A percentile compares a stretch with the other conserved stretches of the same genome.
Evolutionary conservation across 1,140 invertebrate species (phyloP).

Genomic region (Drosophila orena): DNA sequence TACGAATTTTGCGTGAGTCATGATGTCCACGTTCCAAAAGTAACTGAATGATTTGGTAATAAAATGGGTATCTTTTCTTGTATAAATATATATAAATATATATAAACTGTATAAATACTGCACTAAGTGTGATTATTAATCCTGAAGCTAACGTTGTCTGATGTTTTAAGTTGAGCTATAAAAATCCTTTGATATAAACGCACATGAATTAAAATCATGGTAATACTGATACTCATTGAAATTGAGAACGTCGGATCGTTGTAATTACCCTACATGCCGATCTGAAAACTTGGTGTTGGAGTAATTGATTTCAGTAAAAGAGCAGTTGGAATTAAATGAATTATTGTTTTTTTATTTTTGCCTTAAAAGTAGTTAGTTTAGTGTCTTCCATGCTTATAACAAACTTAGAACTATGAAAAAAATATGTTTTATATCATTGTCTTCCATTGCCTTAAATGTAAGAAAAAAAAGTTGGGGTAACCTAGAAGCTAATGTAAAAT

Average conservation of each 20-base stretch:
- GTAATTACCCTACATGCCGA: not conserved
- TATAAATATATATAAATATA: no score
- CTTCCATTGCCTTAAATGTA: constrained; percentile 71
- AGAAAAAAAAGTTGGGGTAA: constrained; percentile 52
- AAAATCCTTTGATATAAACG: no score
- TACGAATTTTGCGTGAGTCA: constrained; percentile 27
- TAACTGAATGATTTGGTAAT: not conserved
- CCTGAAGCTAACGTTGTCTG: no score
- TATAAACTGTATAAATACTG: no score
- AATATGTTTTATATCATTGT: constrained; percentile 82
- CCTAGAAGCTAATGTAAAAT: constrained; percentile 27
- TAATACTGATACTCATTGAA: no score
- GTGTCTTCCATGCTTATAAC: constrained; percentile 84
- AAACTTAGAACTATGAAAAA: constrained; percentile 67
- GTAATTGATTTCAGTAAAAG: constrained; percentile 19
- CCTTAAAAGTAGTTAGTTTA: constrained; percentile 67
- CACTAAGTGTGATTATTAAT: no score
- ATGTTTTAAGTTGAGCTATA: no score
- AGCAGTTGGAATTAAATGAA: no score
- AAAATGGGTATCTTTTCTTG: not conserved
- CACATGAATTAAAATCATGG: no score
- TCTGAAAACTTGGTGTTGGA: no score
- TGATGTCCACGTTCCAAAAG: constrained; percentile 2
- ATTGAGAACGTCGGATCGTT: not conserved
- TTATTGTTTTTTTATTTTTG: constrained; percentile 35